These are phyloP conservation scores for Neoniphon sammara DNA, from an alignment of 2,797 vertebrate species.

Conservation along the genomic window DNA sequence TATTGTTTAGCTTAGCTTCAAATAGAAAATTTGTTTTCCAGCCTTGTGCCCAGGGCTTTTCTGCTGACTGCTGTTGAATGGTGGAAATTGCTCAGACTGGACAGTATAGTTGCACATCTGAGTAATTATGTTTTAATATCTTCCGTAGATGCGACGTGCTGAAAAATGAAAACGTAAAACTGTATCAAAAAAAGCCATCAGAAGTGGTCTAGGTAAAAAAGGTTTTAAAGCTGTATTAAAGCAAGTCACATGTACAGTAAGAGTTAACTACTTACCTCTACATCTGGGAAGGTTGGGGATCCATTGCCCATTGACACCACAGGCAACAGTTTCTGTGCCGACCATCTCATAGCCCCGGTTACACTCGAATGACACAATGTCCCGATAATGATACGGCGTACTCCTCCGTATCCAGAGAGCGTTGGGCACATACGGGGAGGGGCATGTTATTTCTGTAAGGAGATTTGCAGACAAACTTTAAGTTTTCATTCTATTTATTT, in stretches of 20 bases:
- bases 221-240: neutral
- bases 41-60: neutral
- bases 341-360: neutral
- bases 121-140: neutral
- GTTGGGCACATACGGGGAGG: constrained; percentile 39
- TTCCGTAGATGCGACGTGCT: neutral
- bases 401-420: constrained; percentile 39
- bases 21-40: neutral
- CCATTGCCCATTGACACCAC: constrained; percentile 65
- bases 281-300: constrained; percentile 66
- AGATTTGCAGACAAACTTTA: neutral
- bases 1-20: neutral
- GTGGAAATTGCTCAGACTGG: neutral
- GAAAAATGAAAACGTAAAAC: constrained; percentile 1
- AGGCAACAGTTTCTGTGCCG: constrained; percentile 49
- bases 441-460: constrained; percentile 69
- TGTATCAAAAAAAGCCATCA: neutral
- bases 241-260: neutral
- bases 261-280: constrained; percentile 39
- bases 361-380: constrained; percentile 56
- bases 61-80: neutral
- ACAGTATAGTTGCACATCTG: neutral
- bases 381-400: constrained; percentile 23
- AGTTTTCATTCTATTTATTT: neutral
- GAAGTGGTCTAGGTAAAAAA: neutral